Conservation (phyloP, 2,113 vertebrate species). For the Oreocharis arfaki region DNA sequence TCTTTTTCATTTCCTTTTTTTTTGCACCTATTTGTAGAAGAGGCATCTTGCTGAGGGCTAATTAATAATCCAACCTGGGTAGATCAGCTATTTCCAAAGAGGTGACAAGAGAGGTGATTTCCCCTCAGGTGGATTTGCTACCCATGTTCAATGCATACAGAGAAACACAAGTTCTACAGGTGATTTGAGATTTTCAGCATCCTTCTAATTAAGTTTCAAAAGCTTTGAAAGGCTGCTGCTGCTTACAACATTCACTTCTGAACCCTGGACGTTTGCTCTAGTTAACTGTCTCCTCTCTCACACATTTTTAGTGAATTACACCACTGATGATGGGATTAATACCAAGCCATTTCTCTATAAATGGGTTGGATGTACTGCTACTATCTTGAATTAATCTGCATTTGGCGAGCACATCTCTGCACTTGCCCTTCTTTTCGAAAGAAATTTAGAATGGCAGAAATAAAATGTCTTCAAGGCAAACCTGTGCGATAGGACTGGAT, state of each 20-base stretch:
- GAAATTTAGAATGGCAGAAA: neutral
- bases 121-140: neutral
- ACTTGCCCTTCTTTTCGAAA: neutral
- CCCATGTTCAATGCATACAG: neutral
- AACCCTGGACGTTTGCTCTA: neutral
- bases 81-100: neutral
- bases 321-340: slow-evolving; percentile 9
- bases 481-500: neutral
- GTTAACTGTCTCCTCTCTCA: neutral
- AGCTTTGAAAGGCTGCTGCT: neutral
- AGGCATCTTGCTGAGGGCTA: neutral
- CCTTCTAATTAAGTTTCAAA: neutral
- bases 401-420: neutral
- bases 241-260: neutral
- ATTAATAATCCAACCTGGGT: neutral
- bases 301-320: neutral
- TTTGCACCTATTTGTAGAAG: neutral
- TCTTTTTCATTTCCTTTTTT: neutral
- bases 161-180: neutral
- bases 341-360: neutral
- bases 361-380: neutral
- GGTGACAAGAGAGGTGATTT: neutral
- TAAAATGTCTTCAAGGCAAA: neutral
- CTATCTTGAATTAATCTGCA: neutral
- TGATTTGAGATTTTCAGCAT: neutral